Conservation (phyloP, 2,113 vertebrate genomes). For the Balaeniceps rex region DNA sequence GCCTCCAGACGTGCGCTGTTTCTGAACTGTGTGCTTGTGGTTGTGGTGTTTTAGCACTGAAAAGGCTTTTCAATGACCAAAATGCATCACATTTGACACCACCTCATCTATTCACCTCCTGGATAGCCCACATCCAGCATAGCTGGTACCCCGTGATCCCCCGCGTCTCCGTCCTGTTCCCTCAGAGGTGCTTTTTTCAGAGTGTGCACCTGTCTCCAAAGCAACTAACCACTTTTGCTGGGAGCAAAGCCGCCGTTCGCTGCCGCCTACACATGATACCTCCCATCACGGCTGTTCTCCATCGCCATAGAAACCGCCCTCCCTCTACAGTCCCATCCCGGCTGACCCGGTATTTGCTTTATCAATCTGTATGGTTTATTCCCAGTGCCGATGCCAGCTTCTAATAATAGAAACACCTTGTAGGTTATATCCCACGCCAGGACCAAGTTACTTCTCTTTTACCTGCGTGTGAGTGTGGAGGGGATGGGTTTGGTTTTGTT, state of each 20-base stretch:
- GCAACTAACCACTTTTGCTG: constrained; percentile 1
- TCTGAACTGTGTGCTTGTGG: rapidly evolving
- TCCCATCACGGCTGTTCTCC: constrained; percentile 24
- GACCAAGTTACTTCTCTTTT: not conserved
- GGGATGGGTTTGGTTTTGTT: not conserved
- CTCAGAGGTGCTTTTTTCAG: not conserved
- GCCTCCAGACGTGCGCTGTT: rapidly evolving
- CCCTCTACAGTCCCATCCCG: not conserved
- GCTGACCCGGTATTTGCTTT: not conserved
- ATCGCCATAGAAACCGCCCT: constrained; percentile 63
- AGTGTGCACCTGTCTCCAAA: constrained; percentile 16
- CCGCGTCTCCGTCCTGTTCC: not conserved
- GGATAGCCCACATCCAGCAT: not conserved
- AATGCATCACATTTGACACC: not conserved
- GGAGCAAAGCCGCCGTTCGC: not conserved
- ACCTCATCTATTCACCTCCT: not conserved
- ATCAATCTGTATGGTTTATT: not conserved
- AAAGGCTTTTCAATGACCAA: not conserved
- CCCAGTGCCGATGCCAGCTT: not conserved
- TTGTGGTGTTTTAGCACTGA: not conserved
- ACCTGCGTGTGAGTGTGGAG: rapidly evolving
- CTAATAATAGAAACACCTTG: not conserved
- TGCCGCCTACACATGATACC: constrained; percentile 18
- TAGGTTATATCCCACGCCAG: not conserved
- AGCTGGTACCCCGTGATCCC: not conserved